phyloP scores from a whole-genome alignment of 2,888 invertebrate genomes.

The Conomelus anceps region DNA sequence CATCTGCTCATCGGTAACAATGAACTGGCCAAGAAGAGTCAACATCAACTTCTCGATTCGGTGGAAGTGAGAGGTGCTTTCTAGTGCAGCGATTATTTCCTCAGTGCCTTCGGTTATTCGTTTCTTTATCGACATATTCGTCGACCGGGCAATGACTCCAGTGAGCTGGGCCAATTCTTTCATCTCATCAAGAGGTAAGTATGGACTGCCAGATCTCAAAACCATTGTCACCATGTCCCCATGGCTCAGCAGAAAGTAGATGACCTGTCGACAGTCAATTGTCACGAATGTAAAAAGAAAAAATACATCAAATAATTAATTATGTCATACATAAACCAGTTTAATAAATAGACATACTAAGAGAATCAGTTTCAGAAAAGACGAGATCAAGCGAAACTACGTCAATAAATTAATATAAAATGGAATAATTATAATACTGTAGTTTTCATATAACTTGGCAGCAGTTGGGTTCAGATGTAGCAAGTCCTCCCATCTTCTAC shows the following conservation, averaged over 20 bases:
- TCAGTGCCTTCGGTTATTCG: conserved; percentile 26
- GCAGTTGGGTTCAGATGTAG: no score
- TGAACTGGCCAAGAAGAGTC: conserved; percentile 64
- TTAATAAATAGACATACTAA: no score
- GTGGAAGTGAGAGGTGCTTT: conserved; percentile 39
- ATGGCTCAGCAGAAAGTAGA: conserved; percentile 73
- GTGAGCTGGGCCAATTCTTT: conserved; percentile 72
- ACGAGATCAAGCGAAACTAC: no score
- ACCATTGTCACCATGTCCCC: conserved; percentile 73
- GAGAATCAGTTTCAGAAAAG: no score
- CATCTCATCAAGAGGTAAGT: conserved; percentile 57
- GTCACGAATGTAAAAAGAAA: background rate
- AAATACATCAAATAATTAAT: background rate
- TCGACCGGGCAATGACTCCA: conserved; percentile 63
- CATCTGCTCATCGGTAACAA: conserved; percentile 42
- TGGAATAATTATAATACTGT: no score
- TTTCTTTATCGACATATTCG: conserved; percentile 41
- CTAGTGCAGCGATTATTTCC: conserved; percentile 29
- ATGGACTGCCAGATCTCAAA: conserved; percentile 61
- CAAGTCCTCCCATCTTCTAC: no score
- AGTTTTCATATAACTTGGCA: no score
- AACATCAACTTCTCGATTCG: conserved; percentile 69
- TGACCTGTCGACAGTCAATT: conserved; percentile 43
- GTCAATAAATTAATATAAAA: no score
- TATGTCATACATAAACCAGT: no score